Evolutionary conservation across 92 coral and sea anemone species (phyloP).

Genomic region (Isaurus tuberculatus): DNA sequence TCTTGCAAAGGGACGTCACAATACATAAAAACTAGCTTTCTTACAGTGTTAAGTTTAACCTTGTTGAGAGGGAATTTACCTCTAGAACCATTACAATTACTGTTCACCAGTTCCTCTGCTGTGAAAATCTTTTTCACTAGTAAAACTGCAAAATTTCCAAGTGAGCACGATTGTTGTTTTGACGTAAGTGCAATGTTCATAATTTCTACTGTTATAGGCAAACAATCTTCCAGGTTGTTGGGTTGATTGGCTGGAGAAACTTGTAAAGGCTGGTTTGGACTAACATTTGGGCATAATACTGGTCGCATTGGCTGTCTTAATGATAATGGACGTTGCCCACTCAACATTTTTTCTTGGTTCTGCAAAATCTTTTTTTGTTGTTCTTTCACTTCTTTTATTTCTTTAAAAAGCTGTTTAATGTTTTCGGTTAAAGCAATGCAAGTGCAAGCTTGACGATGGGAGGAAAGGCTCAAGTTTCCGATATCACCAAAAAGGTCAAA

Average conservation of each 20-base stretch:
- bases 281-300: neutral
- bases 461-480: neutral
- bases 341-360: conserved; percentile 2
- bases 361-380: neutral
- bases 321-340: neutral
- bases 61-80: conserved; percentile 24
- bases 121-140: conserved; percentile 37
- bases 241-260: conserved; percentile 17
- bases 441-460: neutral
- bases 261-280: neutral
- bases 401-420: conserved; percentile 9
- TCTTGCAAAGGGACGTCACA: conserved; percentile 57
- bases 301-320: neutral
- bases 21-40: conserved; percentile 42
- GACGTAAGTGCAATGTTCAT: conserved; percentile 17
- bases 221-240: conserved; percentile 13
- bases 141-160: conserved; percentile 40
- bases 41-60: conserved; percentile 3
- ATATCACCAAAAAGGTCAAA: conserved; percentile 8
- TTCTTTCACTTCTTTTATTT: neutral
- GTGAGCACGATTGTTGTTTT: conserved; percentile 23
- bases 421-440: neutral
- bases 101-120: conserved; percentile 18
- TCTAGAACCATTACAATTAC: conserved; percentile 49
- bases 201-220: neutral